A percentile compares a stretch with the other conserved stretches of the same genome.
These are phyloP conservation scores for Albula glossodonta DNA, from an alignment of 2,113 vertebrate genomes.

Conservation along the genomic window DNA sequence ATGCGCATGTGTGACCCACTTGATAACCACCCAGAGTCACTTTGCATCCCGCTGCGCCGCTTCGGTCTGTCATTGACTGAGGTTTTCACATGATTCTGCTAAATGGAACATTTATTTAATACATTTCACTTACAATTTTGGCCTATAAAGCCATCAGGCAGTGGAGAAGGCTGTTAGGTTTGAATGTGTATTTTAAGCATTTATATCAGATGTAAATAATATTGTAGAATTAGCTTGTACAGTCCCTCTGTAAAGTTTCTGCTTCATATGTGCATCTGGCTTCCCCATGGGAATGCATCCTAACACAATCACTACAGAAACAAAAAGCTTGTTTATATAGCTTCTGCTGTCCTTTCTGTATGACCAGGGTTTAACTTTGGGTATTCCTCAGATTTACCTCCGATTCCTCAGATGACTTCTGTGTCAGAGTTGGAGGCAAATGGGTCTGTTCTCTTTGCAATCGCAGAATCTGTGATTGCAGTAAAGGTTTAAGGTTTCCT, in stretches of 20 bases:
- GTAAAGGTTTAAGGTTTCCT: not conserved
- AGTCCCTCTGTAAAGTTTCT: too few relatives aligned
- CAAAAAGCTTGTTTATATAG: not conserved
- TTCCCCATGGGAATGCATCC: not conserved
- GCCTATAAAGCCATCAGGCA: too few relatives aligned
- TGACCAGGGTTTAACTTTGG: not conserved
- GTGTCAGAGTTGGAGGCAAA: not conserved
- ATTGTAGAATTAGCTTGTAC: too few relatives aligned
- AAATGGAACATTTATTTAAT: too few relatives aligned
- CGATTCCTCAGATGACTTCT: not conserved
- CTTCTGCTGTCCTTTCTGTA: not conserved
- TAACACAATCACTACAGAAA: not conserved
- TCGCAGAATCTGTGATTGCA: not conserved
- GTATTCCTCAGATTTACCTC: slow-evolving; percentile 3
- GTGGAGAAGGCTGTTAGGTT: too few relatives aligned
- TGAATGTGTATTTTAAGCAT: too few relatives aligned
- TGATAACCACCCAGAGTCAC: not conserved
- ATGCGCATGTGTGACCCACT: not conserved
- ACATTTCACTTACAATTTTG: too few relatives aligned
- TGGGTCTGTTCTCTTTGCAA: not conserved
- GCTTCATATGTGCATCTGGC: not conserved
- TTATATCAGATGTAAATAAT: too few relatives aligned
- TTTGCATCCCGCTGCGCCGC: not conserved
- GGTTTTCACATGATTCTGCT: not conserved
- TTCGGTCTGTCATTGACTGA: not conserved